Conservation (phyloP, 2,797 vertebrate genomes). For the Loriculus beryllinus region DNA sequence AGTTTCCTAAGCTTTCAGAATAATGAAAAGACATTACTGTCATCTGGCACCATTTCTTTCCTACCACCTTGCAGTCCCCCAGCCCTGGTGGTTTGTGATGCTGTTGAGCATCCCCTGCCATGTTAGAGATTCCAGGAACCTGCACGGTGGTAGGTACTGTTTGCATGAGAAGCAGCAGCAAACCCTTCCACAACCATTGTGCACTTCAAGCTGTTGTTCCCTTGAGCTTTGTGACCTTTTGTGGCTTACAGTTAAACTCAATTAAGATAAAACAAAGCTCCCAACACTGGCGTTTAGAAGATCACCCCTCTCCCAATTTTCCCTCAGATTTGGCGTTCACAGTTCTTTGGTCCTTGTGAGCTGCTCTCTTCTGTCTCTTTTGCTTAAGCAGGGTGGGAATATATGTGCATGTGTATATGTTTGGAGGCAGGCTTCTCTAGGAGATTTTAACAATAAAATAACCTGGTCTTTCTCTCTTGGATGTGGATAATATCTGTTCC, state of each 20-base stretch:
- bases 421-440: neutral
- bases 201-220: neutral
- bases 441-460: neutral
- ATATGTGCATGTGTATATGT: accelerated
- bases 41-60: neutral
- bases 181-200: accelerated
- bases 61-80: neutral
- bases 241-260: neutral
- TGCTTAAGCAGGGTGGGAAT: neutral
- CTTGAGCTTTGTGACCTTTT: neutral
- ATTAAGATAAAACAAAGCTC: neutral
- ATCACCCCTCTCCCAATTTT: accelerated
- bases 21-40: neutral
- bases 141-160: accelerated
- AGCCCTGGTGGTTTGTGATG: neutral
- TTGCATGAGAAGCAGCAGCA: neutral
- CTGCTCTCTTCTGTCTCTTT: neutral
- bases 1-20: slow-evolving; percentile 2
- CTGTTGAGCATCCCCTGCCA: accelerated
- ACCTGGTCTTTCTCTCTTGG: neutral
- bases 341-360: neutral
- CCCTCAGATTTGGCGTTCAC: neutral
- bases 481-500: neutral
- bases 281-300: neutral
- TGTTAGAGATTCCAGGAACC: neutral